Conservation (phyloP, 2,888 invertebrate species). For the Magallana nippona region DNA sequence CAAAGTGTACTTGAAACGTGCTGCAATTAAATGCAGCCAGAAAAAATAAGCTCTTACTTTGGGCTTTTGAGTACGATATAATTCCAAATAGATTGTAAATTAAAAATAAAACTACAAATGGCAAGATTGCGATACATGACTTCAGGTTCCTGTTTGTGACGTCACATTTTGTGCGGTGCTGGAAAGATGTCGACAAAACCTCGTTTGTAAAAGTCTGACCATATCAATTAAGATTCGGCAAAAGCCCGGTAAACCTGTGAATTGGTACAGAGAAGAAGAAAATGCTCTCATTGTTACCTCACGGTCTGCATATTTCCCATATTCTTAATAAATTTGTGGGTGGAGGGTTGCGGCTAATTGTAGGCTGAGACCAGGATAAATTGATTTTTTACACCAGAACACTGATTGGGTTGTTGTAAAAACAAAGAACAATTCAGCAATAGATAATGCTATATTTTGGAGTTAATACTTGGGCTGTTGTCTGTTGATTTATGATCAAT, state of each 20-base stretch:
- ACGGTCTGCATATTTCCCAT: not conserved
- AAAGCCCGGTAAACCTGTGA: not conserved
- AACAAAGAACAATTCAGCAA: conserved; percentile 21
- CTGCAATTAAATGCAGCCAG: no score
- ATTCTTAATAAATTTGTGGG: not conserved
- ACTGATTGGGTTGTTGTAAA: conserved; percentile 2
- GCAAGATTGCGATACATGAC: no score
- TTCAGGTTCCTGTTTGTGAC: not conserved
- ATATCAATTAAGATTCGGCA: no score
- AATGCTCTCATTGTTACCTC: not conserved
- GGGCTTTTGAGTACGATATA: no score
- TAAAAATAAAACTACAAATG: no score
- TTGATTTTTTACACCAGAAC: conserved; percentile 26
- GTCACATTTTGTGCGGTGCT: no score
- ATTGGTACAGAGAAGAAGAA: not conserved
- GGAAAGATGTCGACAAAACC: no score
- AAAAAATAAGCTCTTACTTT: no score
- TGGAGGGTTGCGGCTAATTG: not conserved
- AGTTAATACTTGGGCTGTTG: not conserved
- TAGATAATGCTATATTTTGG: conserved; percentile 3
- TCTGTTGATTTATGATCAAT: conserved; percentile 12
- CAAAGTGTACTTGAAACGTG: no score
- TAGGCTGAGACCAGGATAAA: not conserved
- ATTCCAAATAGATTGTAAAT: no score
- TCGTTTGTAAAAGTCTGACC: no score